These are phyloP conservation scores for Salminus brasiliensis DNA, from an alignment of 2,113 vertebrate species.

Conservation along the genomic window DNA sequence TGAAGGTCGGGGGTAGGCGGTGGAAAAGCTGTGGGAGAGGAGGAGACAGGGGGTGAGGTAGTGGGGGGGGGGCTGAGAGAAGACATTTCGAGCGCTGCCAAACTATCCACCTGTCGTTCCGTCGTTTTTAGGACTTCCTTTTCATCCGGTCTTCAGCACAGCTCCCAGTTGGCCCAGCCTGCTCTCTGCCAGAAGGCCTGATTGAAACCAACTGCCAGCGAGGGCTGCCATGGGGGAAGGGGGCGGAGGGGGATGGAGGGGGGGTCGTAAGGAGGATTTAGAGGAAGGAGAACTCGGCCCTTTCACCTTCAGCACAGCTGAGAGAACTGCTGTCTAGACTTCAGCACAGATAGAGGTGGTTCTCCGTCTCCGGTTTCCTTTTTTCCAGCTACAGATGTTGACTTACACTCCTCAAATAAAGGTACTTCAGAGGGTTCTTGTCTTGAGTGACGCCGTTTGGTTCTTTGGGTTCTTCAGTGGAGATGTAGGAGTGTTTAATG, in stretches of 20 bases:
- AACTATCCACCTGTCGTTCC: conserved; percentile 67
- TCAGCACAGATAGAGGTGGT: background rate
- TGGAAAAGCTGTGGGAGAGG: background rate
- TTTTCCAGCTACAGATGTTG: background rate
- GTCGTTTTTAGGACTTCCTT: conserved; percentile 68
- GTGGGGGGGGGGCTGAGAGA: no score
- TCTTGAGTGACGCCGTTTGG: no score
- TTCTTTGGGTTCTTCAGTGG: conserved; percentile 19
- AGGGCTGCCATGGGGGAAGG: conserved; percentile 39
- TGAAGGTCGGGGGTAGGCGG: conserved; percentile 17
- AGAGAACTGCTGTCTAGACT: conserved; percentile 28
- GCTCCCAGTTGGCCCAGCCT: conserved; percentile 62
- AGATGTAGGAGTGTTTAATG: no score
- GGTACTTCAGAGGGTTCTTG: no score
- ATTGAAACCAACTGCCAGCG: conserved; percentile 70
- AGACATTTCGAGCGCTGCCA: conserved; percentile 46
- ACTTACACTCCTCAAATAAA: no score
- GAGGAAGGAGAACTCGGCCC: conserved; percentile 36
- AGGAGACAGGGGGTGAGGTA: background rate
- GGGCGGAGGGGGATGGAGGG: conserved; percentile 8
- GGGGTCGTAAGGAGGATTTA: conserved; percentile 20
- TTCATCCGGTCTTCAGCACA: conserved; percentile 67
- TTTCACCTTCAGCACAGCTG: conserved; percentile 26
- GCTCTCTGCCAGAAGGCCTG: conserved; percentile 64
- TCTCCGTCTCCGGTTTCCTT: background rate